Conservation (phyloP, 2,888 invertebrate genomes). For the Caenorhabditis sinica region DNA sequence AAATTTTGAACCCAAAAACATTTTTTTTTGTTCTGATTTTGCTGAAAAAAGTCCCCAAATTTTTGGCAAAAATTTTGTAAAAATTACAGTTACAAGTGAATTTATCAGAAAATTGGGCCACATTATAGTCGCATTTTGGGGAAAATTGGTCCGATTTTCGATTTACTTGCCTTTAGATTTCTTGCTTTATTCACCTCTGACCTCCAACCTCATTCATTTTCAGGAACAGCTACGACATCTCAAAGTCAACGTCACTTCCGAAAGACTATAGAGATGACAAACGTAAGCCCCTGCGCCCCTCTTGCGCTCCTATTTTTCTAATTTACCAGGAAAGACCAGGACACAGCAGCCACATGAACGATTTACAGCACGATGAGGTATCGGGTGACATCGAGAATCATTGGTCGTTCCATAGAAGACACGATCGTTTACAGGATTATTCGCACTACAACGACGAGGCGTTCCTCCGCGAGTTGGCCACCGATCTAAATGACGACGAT, state of each 20-base stretch:
- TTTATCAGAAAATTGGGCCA: no score
- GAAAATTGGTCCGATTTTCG: no score
- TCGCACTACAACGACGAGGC: slow-evolving; percentile 14
- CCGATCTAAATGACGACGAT: slow-evolving; percentile 14
- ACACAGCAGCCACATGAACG: background rate
- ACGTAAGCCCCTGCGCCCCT: no score
- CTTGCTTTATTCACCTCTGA: background rate
- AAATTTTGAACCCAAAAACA: background rate
- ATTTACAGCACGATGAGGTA: slow-evolving; percentile 1
- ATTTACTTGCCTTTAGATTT: no score
- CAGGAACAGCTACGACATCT: slow-evolving; percentile 8
- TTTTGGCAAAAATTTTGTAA: no score
- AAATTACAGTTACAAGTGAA: no score
- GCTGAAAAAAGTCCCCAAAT: no score
- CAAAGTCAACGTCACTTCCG: background rate
- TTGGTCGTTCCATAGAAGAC: background rate
- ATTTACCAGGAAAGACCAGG: slow-evolving; percentile 19
- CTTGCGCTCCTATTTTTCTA: background rate
- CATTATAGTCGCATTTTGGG: no score
- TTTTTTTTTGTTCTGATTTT: no score
- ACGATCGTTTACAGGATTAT: slow-evolving; percentile 13
- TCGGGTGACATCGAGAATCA: background rate
- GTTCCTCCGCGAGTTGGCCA: slow-evolving; percentile 24
- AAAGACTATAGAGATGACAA: slow-evolving; percentile 1
- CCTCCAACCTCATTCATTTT: background rate